A percentile compares a stretch with the other conserved stretches of the same genome.
These are phyloP conservation scores for Neoascia interrupta DNA, from an alignment of 2,888 invertebrate species.

Conservation along the genomic window DNA sequence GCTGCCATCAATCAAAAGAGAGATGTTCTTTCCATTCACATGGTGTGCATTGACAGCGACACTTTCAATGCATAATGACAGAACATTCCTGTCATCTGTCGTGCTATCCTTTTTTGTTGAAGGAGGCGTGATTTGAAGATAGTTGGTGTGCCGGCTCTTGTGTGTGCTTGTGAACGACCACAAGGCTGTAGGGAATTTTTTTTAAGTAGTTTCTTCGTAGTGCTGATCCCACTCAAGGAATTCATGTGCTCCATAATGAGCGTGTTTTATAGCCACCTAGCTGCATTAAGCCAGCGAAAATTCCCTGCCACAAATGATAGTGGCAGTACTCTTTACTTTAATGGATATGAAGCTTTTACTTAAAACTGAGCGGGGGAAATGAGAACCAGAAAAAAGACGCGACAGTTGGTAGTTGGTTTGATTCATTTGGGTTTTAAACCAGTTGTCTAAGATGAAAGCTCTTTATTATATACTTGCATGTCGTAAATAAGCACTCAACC, in stretches of 20 bases:
- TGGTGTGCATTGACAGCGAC: conserved; percentile 20
- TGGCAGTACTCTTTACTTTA: conserved; percentile 17
- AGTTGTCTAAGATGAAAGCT: no score
- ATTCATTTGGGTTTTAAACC: no score
- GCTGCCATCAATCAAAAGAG: conserved; percentile 18
- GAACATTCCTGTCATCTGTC: no score
- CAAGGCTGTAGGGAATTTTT: conserved; percentile 20
- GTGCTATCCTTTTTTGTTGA: conserved; percentile 22
- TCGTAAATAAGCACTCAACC: no score
- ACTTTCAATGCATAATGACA: conserved; percentile 16
- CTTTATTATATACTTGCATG: no score
- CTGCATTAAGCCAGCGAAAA: not conserved
- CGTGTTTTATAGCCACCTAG: conserved; percentile 23
- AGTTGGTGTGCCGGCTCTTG: no score
- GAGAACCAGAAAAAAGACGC: no score
- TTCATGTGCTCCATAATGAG: conserved; percentile 47
- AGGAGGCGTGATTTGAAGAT: conserved; percentile 15
- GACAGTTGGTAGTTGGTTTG: no score
- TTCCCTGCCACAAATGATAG: no score
- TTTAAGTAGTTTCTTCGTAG: conserved; percentile 19
- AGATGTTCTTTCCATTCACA: no score
- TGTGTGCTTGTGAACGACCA: conserved; percentile 7
- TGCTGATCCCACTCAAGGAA: conserved; percentile 33
- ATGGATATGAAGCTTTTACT: conserved; percentile 34
- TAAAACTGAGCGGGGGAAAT: conserved; percentile 1